Evolutionary conservation across 1,140 invertebrate species (phyloP), one percentile per base, ranked within the genome.

Genomic region (Rhopalosiphum padi): DNA sequence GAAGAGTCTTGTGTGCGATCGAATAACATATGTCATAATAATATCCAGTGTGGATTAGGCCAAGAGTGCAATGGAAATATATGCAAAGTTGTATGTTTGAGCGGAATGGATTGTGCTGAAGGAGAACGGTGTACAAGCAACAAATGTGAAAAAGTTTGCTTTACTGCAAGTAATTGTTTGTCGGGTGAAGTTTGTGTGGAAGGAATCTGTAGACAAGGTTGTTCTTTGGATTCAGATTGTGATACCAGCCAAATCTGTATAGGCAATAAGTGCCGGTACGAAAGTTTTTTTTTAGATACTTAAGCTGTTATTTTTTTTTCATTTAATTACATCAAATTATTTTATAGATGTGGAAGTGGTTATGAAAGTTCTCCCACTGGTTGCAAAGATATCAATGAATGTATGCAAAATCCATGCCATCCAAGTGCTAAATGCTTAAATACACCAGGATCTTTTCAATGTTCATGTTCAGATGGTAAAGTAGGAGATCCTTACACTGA

Each of bases 111-210:
- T 86, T 98, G 98, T 95, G 98, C 97, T 1, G 96, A 97, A 37
- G 98, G 98, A 25, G 98, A 99, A 95, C 96, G 97, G 88, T 99
- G 98, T 94, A 96, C 96, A 90, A 97, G 97, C 93, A 97, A 96
- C 94, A 96, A 97, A 51, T 99, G 98, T 94, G 96, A 97, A 30
- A 98, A 98, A 96, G 96, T 98, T 53, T 99, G 98, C 95, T 98
- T 98, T 94, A 97, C 97, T 8, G 98, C 98, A 94, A 97, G 97
- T 94, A 99, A 98, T 94, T 99, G 98, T 94, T 95, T 98, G 93
- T 97, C 97, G 18, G 98, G 98, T 91, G 98, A 99, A 96, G 96
- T 98, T 83, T 99, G 98, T 94, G 96, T 97, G n/a, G 97, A 97
- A 94, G 98, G 98, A 68, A 96, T 96, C 43, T 99, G 98, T 94